A percentile compares a stretch with the other conserved stretches of the same genome.
Evolutionary conservation across 2,888 invertebrate species (phyloP).

Genomic region (Lepidochitona cinerea): DNA sequence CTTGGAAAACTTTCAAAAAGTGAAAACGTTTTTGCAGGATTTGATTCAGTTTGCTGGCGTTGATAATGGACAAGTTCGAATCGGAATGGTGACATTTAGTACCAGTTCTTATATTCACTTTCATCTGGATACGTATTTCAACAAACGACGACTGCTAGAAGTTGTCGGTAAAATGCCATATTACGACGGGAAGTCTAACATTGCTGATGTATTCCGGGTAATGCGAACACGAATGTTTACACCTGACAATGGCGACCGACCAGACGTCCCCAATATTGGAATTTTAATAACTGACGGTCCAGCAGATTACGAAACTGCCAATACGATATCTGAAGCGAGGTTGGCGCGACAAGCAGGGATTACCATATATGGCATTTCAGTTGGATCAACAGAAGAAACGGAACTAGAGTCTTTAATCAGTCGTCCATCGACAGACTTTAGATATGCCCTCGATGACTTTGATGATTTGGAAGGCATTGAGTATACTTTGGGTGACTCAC

Average conservation of each 20-base stretch:
- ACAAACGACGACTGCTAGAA: neutral
- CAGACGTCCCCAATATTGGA: neutral
- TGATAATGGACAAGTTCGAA: neutral
- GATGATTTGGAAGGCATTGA: conserved; percentile 33
- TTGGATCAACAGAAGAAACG: neutral
- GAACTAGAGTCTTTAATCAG: neutral
- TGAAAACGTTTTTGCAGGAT: neutral
- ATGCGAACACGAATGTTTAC: neutral
- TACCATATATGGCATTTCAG: neutral
- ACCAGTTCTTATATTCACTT: neutral
- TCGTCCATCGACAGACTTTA: neutral
- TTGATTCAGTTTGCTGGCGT: neutral
- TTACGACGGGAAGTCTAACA: neutral
- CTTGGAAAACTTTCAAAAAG: neutral
- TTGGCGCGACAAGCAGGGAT: neutral
- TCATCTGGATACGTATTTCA: neutral
- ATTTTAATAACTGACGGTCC: neutral
- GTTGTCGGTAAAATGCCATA: neutral
- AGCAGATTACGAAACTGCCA: neutral
- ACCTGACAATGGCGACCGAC: neutral
- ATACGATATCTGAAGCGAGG: neutral
- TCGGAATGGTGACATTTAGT: conserved; percentile 9
- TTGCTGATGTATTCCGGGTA: neutral
- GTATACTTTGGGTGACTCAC: neutral
- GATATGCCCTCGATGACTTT: conserved; percentile 29